Evolutionary conservation across 2,113 vertebrate genomes (phyloP), one percentile per base, ranked within the genome.

Genomic region (Muntiacus reevesi): DNA sequence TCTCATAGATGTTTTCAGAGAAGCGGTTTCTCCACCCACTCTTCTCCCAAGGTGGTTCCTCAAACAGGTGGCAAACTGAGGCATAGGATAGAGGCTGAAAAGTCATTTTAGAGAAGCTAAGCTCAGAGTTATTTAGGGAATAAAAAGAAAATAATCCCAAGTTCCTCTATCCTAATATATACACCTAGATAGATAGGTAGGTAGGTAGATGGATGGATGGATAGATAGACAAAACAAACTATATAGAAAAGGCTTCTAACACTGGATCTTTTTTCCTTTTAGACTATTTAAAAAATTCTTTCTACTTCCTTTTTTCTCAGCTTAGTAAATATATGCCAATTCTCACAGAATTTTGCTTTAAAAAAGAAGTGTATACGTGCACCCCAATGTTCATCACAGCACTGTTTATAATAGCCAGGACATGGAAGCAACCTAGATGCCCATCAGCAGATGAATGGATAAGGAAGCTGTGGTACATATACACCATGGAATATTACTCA

Each of bases 31-130:
- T 89, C 86, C 40, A 81, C 91, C 91, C 86, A 95, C 94, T 93
- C 25, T 55, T 50, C 89, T 98, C 87, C 93, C 91, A 97, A 91
- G n/a, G 94, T 59, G 30, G 16, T 47, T 96, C 57, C 57, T 96
- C 89, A 90, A 79, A 52, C 60, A 91, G 86, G 86, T 71, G 93
- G 36, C 14, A 95, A 83, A 90, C 19, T 90, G 55, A 94, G n/a
- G 40, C 1, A 0, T 90, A 21, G n/a, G n/a, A 62, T 64, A 94
- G 21, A 94, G 79, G n/a, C 36, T 60, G 33, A 93, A 81, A 64
- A 90, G 57, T 5, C 16, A 87, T 81, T 67, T 95, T 45, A 76
- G 52, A 89, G 64, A 94, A 13, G 10, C 40, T 92, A 97, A 64
- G n/a, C 40, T 92, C 52, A 57, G 23, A 85, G 88, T 47, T 17